Base-by-base conservation (phyloP, 2,113 vertebrate genomes). In the Acrocephalus arundinaceus region DNA sequence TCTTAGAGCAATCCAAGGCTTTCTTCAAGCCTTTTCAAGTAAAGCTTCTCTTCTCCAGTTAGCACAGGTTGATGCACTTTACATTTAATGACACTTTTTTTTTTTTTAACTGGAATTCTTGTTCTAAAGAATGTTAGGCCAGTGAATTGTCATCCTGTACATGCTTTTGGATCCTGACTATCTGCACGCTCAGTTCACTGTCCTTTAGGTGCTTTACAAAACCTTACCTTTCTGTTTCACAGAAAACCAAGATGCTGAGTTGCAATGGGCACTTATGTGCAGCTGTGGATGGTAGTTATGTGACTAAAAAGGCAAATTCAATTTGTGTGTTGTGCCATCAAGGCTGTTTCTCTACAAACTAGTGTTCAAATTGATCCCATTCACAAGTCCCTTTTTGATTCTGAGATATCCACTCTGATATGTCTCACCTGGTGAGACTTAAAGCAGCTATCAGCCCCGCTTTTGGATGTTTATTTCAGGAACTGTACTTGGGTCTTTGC, bases 271-370 rank as follows among this genome's bases (percentile, higher is more conserved):
- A 27, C 13, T 3, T 11, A 3, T 1, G 6, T 82, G 28, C 15
- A 75, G 43, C 63, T 41, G 8, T 30, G 13, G 13, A 24, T 73
- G 43, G 46, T 37, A 39, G 1, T 83, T 87, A 45, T 15, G 16
- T 45, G 57, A 45, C 77, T 78, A 57, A 89, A 91, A 87, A 85
- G 0, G 3, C 3, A 4, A 70, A 48, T 20, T 68, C 8, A 22
- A 8, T 0, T 39, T 39, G 0, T 25, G 10, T 15, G 31, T 49
- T 78, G 28, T 0, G 0, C 43, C 74, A 6, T 27, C 30, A 17
- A 46, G 41, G 46, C 55, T 80, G 5, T 52, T 82, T 54, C 17
- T 67, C 24, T 51, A 6, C 31, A 30, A 76, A 19, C 7, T 39
- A 24, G 21, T 10, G 39, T 45, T 89, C 5, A 13, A 11, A 58